phyloP scores from a whole-genome alignment of 2,113 vertebrate genomes.

The Apodemus speciosus region DNA sequence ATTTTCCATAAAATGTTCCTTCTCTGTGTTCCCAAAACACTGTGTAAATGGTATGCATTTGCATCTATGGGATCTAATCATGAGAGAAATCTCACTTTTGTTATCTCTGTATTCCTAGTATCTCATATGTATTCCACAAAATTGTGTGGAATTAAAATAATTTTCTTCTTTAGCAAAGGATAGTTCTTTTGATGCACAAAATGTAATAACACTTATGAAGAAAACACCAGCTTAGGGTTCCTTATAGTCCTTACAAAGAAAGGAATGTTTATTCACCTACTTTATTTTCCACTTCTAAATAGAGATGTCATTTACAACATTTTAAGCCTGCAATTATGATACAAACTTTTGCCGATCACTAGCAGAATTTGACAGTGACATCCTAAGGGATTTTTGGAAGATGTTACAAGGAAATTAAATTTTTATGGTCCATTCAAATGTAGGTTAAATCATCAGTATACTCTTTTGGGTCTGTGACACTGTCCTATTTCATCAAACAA shows the following conservation, averaged over 20 bases:
- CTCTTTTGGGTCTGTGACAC: neutral
- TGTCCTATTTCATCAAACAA: neutral
- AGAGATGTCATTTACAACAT: neutral
- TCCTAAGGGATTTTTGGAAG: neutral
- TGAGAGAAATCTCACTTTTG: neutral
- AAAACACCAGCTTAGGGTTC: neutral
- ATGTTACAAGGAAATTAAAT: constrained; percentile 14
- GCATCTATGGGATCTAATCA: neutral
- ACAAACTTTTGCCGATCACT: neutral
- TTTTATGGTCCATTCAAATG: neutral
- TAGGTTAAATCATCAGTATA: neutral
- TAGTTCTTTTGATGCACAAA: neutral
- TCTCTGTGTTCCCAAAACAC: neutral
- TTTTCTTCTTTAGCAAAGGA: neutral
- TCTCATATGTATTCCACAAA: neutral
- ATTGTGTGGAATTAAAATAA: neutral
- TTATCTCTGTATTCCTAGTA: neutral
- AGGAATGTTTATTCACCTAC: neutral
- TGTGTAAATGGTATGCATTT: neutral
- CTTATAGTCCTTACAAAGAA: neutral
- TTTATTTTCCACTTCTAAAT: neutral
- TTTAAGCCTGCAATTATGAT: neutral
- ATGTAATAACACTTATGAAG: neutral
- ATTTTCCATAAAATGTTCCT: neutral
- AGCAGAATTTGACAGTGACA: neutral